Conservation (phyloP, 2,113 vertebrate species). For the Tachysurus fulvidraco region DNA sequence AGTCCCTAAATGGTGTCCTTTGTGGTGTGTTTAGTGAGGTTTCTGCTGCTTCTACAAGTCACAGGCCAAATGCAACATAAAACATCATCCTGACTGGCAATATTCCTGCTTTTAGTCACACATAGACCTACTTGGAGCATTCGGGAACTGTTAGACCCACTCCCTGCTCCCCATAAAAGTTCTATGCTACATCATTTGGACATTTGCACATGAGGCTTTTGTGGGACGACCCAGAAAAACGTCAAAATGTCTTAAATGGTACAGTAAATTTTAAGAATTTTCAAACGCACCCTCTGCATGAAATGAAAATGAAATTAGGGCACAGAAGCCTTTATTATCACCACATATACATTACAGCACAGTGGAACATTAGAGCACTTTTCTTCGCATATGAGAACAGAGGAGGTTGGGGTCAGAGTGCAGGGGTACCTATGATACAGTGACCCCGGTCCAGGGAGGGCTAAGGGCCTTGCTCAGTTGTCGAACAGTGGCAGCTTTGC, state of each 20-base stretch:
- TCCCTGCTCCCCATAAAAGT: not conserved
- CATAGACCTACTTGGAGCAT: not conserved
- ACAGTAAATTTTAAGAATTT: not conserved
- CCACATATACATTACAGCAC: too few species aligned
- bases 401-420: too few species aligned
- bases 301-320: not conserved
- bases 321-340: not conserved
- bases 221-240: not conserved
- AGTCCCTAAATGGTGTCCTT: not conserved
- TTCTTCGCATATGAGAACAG: too few species aligned
- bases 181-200: not conserved
- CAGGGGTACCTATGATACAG: too few species aligned
- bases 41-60: not conserved
- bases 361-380: too few species aligned
- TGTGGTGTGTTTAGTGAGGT: not conserved
- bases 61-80: constrained; percentile 7
- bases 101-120: constrained; percentile 22
- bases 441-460: too few species aligned
- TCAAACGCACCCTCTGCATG: not conserved
- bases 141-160: not conserved
- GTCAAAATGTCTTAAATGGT: not conserved
- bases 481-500: too few species aligned
- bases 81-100: constrained; percentile 15
- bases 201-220: not conserved
- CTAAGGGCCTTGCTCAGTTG: too few species aligned